Evolutionary conservation across 1,140 invertebrate species (phyloP).

Genomic region (Pseudomyrmex cubaensis): DNA sequence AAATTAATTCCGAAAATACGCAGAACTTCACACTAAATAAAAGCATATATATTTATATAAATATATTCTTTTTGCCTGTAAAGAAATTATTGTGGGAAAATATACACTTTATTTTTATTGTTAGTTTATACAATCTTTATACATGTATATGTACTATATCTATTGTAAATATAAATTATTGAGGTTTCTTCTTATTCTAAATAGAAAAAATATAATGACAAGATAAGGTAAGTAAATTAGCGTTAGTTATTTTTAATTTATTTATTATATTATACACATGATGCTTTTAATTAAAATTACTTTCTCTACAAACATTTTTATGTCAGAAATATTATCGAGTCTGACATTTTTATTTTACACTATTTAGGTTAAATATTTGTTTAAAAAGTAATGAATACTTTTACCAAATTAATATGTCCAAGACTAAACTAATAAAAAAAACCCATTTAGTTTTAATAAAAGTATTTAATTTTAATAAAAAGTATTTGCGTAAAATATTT

Average conservation of each 20-base stretch:
- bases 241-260: background rate
- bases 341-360: constrained; percentile 60
- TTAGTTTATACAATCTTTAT: too few relatives aligned
- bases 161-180: constrained; percentile 13
- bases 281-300: background rate
- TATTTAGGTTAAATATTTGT: background rate
- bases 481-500: background rate
- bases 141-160: background rate
- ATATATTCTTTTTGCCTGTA: background rate
- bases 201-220: background rate
- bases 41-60: constrained; percentile 6
- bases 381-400: too few relatives aligned
- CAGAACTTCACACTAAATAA: too few relatives aligned
- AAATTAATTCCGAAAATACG: too few relatives aligned
- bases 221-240: constrained; percentile 43
- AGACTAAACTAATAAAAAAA: constrained; percentile 2
- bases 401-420: background rate
- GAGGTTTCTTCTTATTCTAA: background rate
- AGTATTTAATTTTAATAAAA: background rate
- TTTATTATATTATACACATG: background rate
- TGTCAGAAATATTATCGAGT: constrained; percentile 69
- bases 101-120: background rate
- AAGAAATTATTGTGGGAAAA: background rate
- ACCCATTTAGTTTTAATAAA: background rate
- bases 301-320: background rate